Percentiles rank a stretch among this genome's conserved stretches.
These are phyloP conservation scores for Riparia riparia DNA, from an alignment of 2,113 vertebrate species.

Conservation along the genomic window DNA sequence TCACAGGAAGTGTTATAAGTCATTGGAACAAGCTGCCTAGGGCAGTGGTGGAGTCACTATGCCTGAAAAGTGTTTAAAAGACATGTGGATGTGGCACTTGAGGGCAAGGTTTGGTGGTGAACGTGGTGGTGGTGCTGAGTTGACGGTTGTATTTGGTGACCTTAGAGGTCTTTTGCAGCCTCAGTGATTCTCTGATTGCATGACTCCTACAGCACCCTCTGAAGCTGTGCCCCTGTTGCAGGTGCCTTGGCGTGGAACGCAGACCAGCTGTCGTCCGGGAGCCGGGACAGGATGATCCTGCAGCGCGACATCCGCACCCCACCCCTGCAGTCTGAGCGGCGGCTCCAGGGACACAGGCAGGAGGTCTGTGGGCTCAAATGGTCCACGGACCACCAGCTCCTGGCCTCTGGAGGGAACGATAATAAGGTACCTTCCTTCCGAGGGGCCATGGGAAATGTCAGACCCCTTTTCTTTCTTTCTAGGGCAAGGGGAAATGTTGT, in stretches of 20 bases:
- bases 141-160: background rate
- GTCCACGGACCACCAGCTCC: conserved; percentile 97
- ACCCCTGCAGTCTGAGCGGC: conserved; percentile 91
- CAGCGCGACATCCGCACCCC: conserved; percentile 94
- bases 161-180: background rate
- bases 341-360: conserved; percentile 96
- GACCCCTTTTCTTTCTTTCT: background rate
- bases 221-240: conserved; percentile 2
- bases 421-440: conserved; percentile 85
- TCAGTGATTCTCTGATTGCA: background rate
- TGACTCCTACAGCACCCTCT: accelerated
- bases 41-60: background rate
- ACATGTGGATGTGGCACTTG: background rate
- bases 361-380: conserved; percentile 98
- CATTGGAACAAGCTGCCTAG: background rate
- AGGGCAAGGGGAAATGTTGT: background rate
- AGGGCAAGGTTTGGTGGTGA: background rate
- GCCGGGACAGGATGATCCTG: conserved; percentile 94
- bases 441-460: background rate
- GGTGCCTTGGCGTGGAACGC: conserved; percentile 98
- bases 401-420: conserved; percentile 96
- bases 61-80: background rate
- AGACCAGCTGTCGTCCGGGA: conserved; percentile 95
- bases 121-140: background rate
- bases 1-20: background rate